Evolutionary conservation across 1,140 invertebrate genomes (phyloP), one percentile per base, ranked within the genome.

Genomic region (Cotesia vestalis): DNA sequence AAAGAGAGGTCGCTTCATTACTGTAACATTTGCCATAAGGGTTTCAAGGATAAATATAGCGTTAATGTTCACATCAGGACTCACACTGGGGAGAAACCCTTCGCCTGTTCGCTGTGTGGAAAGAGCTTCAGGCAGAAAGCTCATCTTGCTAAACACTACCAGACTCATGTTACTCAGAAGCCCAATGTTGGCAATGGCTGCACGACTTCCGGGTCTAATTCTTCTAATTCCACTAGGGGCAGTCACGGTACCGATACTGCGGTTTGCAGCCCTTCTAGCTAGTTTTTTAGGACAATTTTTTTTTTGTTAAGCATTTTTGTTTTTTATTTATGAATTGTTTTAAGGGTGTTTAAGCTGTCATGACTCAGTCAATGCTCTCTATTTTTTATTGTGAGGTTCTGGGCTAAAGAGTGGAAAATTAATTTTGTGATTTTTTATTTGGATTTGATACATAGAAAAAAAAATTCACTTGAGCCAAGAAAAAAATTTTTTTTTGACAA

Each of bases 61-160:
- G 94, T 97, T 14, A 96, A 96, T 78, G 95, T 97, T 27, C 95
- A 96, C 84, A 94, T 96, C 72, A 88, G 95, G 77, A 96, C 95
- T 40, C 95, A 97, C 80, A 97, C 95, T 0, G 94, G 94, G 1
- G 95, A 96, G 82, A 96, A 96, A 80, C 95, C 95, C 0, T 97
- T 97, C 81, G 90, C 94, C 5, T 97, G 95, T 81, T 93, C 93
- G 8, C 86, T 96, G 14, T 97, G 95, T 78, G 94, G 94, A 60
- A 96, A 96, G 81, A 95, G 93, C 77, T 96, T 96, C 86, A 90
- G 96, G 14, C 97, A 99, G 85, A 98, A 98, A 84, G 97, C 96
- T 0, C 97, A 99, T 83, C 89, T 99, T 66, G 97, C 97, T 68
- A 99, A 99, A 84, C 97, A 99, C 85, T 97, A 98, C 84, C 95